Evolutionary conservation across 2,113 vertebrate species (phyloP).

Genomic region (Lycaon pictus): DNA sequence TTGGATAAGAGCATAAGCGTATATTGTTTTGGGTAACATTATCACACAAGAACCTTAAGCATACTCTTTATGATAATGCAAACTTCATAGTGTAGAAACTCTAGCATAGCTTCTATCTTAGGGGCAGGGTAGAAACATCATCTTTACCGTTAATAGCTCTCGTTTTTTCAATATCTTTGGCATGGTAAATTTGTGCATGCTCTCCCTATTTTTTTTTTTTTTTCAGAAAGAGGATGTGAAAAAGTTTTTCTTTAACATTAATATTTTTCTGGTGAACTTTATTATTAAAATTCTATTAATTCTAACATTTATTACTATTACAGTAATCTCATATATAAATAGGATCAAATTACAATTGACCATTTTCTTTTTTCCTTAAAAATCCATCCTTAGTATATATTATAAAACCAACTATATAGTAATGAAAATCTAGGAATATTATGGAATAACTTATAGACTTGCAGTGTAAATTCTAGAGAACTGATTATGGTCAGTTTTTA

Average conservation of each 20-base stretch:
- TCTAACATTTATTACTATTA: neutral
- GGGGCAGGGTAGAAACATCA: neutral
- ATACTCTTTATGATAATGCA: neutral
- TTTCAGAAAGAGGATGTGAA: neutral
- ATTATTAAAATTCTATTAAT: neutral
- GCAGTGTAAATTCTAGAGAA: neutral
- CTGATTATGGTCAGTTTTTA: neutral
- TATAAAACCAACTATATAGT: neutral
- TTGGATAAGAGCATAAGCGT: neutral
- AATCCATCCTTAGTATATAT: neutral
- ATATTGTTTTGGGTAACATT: neutral
- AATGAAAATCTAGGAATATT: neutral
- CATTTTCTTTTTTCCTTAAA: neutral
- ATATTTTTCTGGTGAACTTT: conserved; percentile 16
- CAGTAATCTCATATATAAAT: neutral
- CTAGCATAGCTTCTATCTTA: neutral
- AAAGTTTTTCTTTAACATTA: neutral
- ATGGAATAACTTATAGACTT: neutral
- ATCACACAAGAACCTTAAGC: neutral
- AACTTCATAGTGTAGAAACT: neutral
- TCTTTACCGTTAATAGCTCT: neutral
- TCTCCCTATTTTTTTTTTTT: neutral
- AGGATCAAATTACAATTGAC: neutral
- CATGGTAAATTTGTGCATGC: neutral
- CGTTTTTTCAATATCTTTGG: neutral